Conservation (phyloP, 2,113 vertebrate species). For the Corynorhinus townsendii region DNA sequence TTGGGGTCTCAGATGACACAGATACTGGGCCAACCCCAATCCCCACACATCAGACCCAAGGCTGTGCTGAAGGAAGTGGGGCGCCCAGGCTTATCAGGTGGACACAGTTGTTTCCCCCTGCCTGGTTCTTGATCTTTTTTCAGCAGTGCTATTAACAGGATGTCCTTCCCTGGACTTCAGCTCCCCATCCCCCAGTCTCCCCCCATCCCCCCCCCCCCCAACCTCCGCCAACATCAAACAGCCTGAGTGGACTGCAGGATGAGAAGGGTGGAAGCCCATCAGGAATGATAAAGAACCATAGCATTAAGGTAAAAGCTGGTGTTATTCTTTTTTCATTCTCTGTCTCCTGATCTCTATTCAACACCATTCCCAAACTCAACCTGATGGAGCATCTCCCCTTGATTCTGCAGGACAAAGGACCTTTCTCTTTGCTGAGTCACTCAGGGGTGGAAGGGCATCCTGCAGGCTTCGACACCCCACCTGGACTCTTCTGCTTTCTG, state of each 20-base stretch:
- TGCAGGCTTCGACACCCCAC: not conserved
- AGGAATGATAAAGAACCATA: not conserved
- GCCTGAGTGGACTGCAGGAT: not conserved
- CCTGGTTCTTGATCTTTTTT: constrained; percentile 30
- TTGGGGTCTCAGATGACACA: not conserved
- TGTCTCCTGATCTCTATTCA: not conserved
- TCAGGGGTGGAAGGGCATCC: not conserved
- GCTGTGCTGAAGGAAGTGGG: not conserved
- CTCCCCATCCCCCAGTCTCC: too few relatives aligned
- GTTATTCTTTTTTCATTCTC: not conserved
- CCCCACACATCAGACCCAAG: not conserved
- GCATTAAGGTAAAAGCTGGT: not conserved
- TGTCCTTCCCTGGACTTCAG: not conserved
- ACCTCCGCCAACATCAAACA: not conserved
- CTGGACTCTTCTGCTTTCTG: not conserved
- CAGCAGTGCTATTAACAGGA: constrained; percentile 26
- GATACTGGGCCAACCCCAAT: not conserved
- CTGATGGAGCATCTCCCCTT: not conserved
- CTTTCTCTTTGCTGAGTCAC: not conserved
- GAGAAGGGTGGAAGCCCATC: not conserved
- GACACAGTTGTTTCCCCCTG: not conserved
- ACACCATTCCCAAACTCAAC: not conserved
- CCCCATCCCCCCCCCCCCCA: accelerated
- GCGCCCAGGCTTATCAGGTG: not conserved
- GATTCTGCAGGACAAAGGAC: not conserved